Evolutionary conservation across 2,888 invertebrate genomes (phyloP).

Genomic region (Stenurella melanura): DNA sequence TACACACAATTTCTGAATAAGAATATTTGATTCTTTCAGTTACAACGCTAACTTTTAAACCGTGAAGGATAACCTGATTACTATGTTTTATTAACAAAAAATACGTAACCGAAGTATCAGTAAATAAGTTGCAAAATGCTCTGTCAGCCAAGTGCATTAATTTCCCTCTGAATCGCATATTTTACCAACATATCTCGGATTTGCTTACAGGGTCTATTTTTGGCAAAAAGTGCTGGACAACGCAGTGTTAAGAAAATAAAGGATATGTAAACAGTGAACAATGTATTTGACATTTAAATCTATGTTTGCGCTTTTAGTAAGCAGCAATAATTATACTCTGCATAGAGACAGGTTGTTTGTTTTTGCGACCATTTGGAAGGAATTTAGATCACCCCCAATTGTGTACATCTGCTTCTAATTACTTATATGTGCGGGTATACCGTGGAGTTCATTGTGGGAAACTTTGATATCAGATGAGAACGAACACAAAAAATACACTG

Average conservation of each 20-base stretch:
- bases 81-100: no score
- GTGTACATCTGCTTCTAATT: conserved; percentile 55
- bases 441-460: conserved; percentile 30
- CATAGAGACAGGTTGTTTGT: conserved; percentile 53
- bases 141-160: not conserved
- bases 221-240: not conserved
- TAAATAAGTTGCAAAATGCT: not conserved
- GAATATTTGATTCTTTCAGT: no score
- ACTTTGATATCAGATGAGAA: not conserved
- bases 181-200: not conserved
- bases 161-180: not conserved
- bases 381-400: conserved; percentile 51
- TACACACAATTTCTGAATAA: no score
- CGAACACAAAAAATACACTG: not conserved
- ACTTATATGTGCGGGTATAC: conserved; percentile 42
- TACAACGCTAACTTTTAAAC: no score
- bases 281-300: conserved; percentile 47
- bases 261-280: conserved; percentile 38
- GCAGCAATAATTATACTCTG: conserved; percentile 52
- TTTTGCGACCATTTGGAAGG: conserved; percentile 51
- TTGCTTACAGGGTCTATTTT: not conserved
- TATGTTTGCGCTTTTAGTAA: conserved; percentile 40
- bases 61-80: no score
- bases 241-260: conserved; percentile 8
- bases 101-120: no score